These are phyloP conservation scores for Parelbella ahira DNA, from an alignment of 2,888 invertebrate genomes.

Conservation along the genomic window DNA sequence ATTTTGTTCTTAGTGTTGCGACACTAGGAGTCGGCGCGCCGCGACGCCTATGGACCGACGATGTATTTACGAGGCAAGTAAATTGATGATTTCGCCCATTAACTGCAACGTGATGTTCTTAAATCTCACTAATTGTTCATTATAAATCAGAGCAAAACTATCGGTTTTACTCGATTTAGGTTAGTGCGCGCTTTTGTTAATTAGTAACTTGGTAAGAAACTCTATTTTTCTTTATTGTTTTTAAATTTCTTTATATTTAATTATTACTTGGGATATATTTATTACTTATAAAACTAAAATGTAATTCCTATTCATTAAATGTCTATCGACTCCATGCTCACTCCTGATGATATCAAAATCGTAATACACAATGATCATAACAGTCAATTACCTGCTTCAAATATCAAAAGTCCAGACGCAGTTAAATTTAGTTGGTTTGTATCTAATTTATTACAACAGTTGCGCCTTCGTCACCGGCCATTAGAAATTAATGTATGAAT, in stretches of 20 bases:
- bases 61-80: constrained; percentile 53
- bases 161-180: too few species aligned
- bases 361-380: too few species aligned
- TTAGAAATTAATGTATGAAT: constrained; percentile 14
- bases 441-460: constrained; percentile 12
- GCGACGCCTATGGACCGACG: constrained; percentile 35
- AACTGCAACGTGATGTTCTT: constrained; percentile 57
- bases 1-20: constrained; percentile 29
- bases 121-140: constrained; percentile 59
- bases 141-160: constrained; percentile 32
- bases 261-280: too few species aligned
- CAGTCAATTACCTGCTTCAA: too few species aligned
- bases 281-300: too few species aligned
- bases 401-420: constrained; percentile 5
- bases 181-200: background rate
- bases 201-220: too few species aligned
- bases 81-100: constrained; percentile 49
- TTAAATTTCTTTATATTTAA: too few species aligned
- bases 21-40: constrained; percentile 29
- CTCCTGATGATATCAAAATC: too few species aligned
- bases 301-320: too few species aligned
- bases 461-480: constrained; percentile 8
- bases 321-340: too few species aligned
- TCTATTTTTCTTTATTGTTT: too few species aligned
- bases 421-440: constrained; percentile 5